phyloP scores from a whole-genome alignment of 2,888 invertebrate genomes.

The Chironomus riparius region DNA sequence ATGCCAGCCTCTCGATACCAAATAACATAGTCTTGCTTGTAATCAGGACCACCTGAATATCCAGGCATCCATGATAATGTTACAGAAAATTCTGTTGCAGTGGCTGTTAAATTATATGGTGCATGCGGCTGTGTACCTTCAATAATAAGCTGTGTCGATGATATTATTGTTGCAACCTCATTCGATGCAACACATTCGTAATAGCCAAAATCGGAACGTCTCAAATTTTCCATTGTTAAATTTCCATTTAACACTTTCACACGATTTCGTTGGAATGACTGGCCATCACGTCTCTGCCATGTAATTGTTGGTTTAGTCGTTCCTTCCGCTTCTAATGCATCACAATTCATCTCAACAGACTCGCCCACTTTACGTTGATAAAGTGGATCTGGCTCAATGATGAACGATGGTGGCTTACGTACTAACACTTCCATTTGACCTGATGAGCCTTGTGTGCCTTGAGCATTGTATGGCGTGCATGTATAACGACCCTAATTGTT shows the following conservation, averaged over 20 bases:
- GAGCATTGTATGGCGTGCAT: constrained; percentile 86
- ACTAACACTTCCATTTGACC: constrained; percentile 73
- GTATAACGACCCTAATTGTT: constrained; percentile 65
- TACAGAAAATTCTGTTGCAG: constrained; percentile 82
- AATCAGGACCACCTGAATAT: constrained; percentile 89
- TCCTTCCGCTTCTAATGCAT: constrained; percentile 84
- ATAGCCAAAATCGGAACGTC: constrained; percentile 84
- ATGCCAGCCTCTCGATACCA: constrained; percentile 87
- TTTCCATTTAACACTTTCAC: constrained; percentile 76
- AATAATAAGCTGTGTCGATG: constrained; percentile 79
- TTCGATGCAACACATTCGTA: constrained; percentile 94
- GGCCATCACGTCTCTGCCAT: constrained; percentile 83
- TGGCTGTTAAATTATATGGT: constrained; percentile 88
- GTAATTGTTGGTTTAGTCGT: constrained; percentile 82
- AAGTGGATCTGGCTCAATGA: constrained; percentile 78
- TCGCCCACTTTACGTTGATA: constrained; percentile 88
- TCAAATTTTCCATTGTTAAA: constrained; percentile 79
- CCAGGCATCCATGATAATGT: constrained; percentile 90
- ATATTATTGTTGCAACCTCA: constrained; percentile 91
- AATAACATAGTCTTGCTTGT: constrained; percentile 89
- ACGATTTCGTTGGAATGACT: constrained; percentile 69
- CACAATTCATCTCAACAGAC: constrained; percentile 90
- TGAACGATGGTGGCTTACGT: constrained; percentile 86
- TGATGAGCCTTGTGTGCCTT: constrained; percentile 89
- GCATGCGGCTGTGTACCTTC: constrained; percentile 96